Evolutionary conservation across 2,113 vertebrate species (phyloP), one percentile per base, ranked within the genome.

Genomic region (Amphiprion ocellaris): DNA sequence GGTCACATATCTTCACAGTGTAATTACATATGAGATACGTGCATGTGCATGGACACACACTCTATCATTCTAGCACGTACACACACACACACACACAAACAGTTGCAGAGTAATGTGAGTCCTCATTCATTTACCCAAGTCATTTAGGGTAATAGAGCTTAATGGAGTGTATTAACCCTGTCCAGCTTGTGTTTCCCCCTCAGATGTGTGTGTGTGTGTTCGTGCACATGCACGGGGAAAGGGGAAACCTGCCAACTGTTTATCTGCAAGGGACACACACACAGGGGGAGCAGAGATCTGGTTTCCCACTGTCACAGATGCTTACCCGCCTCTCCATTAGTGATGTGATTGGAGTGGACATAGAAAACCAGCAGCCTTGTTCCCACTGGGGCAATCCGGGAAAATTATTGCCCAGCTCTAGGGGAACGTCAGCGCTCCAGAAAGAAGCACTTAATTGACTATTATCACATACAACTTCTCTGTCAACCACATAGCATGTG

Each of bases 291-390:
- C 46, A 55, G 80, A 80, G 91, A 90, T 93, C 90, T 88, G 82
- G 90, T 93, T 93, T 90, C 92, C 89, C 88, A 84, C 92, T 89
- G 90, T 92, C 92, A 93, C 90, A 93, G 92, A 93, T 92, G 92
- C 93, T 92, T 92, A 90, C 87, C 89, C 96, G 79, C 86, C 90
- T 92, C 91, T 92, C 91, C 96, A 98, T 98, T 97, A 97, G 97
- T 96, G 97, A 96, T 95, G 15, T 96, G 95, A 96, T 97, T 96
- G 91, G 91, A 92, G 89, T 87, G 91, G 91, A 93, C 92, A 91
- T 26, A 88, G 93, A 93, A 90, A 92, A 90, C 93, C 91, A 86
- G 81, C 88, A 85, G 85, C 85, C 77, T 63, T n/a, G 54, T 79
- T 91, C 90, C 92, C 91, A 90, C 64, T 66, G 91, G 92, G 86